Evolutionary conservation across 1,140 invertebrate species (phyloP), one percentile per base, ranked within the genome.

Genomic region (Chrysomallon squamiferum): DNA sequence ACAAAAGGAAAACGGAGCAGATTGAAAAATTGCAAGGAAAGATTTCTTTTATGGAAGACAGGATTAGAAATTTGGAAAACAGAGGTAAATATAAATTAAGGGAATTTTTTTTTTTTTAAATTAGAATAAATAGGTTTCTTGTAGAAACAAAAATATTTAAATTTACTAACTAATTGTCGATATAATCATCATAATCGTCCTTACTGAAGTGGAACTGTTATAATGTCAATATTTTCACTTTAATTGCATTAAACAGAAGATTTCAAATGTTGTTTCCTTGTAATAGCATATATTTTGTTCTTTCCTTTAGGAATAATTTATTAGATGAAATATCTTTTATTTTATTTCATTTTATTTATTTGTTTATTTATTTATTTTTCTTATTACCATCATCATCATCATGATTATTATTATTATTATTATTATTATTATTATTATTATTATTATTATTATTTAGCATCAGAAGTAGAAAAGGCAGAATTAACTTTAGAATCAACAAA

Each of bases 381-480:
- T n/a, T n/a, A n/a, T n/a, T n/a, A n/a, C n/a, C n/a, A n/a, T n/a
- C n/a, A n/a, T n/a, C n/a, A n/a, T n/a, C n/a, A n/a, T n/a, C n/a
- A n/a, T n/a, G n/a, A n/a, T n/a, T n/a, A n/a, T n/a, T n/a, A n/a
- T n/a, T n/a, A n/a, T n/a, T n/a, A n/a, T n/a, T n/a, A n/a, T n/a
- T n/a, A n/a, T n/a, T n/a, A n/a, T n/a, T n/a, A n/a, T n/a, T n/a
- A n/a, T n/a, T n/a, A n/a, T n/a, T n/a, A n/a, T n/a, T n/a, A n/a
- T n/a, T n/a, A n/a, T n/a, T n/a, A n/a, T n/a, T n/a, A n/a, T 43
- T 15, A 69, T 72, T 20, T 63, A 82, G 80, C 77, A 27, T 76
- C 73, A n/a, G 80, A 80, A 50, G 78, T 82, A 18, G 80, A 82
- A 33, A 80, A 82, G 41, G 78, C 80, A 29, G 80, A 82, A 62